Conservation (phyloP, 2,888 invertebrate species). For the Melipona beecheii region DNA sequence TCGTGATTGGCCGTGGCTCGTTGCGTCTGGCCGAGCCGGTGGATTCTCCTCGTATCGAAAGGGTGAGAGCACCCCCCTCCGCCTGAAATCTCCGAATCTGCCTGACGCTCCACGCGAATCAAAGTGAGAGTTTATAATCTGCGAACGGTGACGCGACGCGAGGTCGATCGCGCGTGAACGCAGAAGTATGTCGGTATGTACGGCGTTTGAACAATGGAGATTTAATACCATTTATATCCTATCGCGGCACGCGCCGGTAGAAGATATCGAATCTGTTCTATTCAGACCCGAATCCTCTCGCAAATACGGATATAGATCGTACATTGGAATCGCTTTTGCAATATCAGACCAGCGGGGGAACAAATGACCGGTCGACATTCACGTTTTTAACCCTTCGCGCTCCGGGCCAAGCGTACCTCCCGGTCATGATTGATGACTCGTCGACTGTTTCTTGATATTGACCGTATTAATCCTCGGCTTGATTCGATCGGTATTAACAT, state of each 20-base stretch:
- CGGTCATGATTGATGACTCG: not conserved
- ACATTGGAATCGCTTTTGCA: not conserved
- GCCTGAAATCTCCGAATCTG: not conserved
- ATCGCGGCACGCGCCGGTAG: not conserved
- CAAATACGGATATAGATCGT: not conserved
- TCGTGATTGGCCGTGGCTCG: slow-evolving; percentile 53
- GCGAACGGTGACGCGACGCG: slow-evolving; percentile 49
- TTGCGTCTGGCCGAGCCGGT: not conserved
- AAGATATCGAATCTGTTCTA: not conserved
- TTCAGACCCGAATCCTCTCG: not conserved
- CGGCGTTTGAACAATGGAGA: slow-evolving; percentile 41
- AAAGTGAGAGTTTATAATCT: slow-evolving; percentile 65
- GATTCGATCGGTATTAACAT: not conserved
- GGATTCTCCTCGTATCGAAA: not conserved
- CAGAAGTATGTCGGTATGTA: slow-evolving; percentile 55
- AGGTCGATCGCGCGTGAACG: slow-evolving; percentile 32
- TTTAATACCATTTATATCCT: slow-evolving; percentile 23
- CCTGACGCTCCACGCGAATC: slow-evolving; percentile 29
- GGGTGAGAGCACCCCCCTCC: not conserved
- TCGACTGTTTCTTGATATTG: not conserved
- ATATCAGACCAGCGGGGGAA: not conserved
- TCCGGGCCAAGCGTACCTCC: not conserved
- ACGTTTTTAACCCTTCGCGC: not conserved
- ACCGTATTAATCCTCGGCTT: not conserved
- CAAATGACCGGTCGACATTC: not conserved